Base-by-base conservation (phyloP, 1,140 invertebrate genomes). In the Drosophila novamexicana region DNA sequence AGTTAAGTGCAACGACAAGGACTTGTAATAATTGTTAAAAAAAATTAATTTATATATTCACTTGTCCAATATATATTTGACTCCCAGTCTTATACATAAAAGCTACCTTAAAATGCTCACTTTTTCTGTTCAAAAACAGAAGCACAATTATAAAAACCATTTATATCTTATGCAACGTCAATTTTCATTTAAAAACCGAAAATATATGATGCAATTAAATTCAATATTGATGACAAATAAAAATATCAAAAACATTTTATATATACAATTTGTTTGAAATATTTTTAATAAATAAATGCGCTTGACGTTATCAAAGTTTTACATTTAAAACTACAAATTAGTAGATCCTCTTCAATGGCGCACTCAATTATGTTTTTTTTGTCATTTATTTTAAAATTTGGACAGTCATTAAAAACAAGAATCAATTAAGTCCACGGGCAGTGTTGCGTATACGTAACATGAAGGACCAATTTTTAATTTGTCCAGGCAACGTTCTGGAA, bases 391-490 rank as follows among this genome's bases (percentile, higher is more conserved):
- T 22, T 9, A 49, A 49, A 12, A 12, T 49, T 22, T 7, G 2
- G 12, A 7, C 12, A 7, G 12, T 50, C 5, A 14, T 32, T 50
- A 34, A 34, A 47, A 37, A n/a, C 9, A 49, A 34, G 16, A 14
- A 45, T 9, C 67, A 63, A 69, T 63, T 47, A 47, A 37, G 53
- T 32, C 37, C 40, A 9, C 39, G 10, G 37, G 16, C 10, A 62
- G 7, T 39, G 39, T 45, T 52, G 40, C 39, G 40, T 54, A 54
- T 63, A 39, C 10, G 29, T 36, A 34, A 47, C 40, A 58, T 58
- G n/a, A 37, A 66, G 2, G 9, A 34, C 29, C 34, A 63, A 58
- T 44, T 52, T 52, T 66, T 56, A 56, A 64, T 56, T 70, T 63
- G 59, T 56, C 14, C 52, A 47, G 29, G 14, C 14, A 59, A 42